phyloP scores from a whole-genome alignment of 2,888 invertebrate genomes.

The Coecobrya sp. region DNA sequence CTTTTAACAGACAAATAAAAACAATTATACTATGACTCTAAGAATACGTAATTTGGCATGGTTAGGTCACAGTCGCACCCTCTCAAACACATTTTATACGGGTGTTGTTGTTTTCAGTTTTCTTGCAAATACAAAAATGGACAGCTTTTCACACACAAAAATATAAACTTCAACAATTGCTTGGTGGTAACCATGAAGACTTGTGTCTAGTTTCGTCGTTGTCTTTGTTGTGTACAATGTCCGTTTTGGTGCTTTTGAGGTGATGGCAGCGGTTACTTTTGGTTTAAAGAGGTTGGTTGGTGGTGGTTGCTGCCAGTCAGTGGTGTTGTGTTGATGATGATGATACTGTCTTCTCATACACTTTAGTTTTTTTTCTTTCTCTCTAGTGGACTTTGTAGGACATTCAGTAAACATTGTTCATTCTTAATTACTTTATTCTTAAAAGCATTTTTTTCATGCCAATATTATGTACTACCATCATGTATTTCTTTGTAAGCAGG shows the following conservation, averaged over 20 bases:
- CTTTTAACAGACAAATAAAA: conserved; percentile 5
- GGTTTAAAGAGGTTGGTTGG: conserved; percentile 51
- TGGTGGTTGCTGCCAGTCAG: conserved; percentile 59
- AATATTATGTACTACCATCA: not conserved
- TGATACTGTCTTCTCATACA: not conserved
- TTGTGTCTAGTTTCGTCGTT: not conserved
- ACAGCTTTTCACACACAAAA: conserved; percentile 14
- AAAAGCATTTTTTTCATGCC: not conserved
- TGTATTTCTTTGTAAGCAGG: not conserved
- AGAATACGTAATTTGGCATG: conserved; percentile 59
- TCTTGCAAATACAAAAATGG: conserved; percentile 35
- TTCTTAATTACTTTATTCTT: not conserved
- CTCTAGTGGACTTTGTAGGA: not conserved
- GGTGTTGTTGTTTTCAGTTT: conserved; percentile 17
- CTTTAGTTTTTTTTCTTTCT: not conserved
- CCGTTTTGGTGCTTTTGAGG: conserved; percentile 35
- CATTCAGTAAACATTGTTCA: conserved; percentile 31
- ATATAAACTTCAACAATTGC: conserved; percentile 8
- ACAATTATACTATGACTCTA: conserved; percentile 27
- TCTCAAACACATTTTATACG: conserved; percentile 9
- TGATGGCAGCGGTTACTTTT: conserved; percentile 70
- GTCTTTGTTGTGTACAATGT: conserved; percentile 10
- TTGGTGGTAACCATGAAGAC: not conserved
- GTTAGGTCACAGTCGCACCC: conserved; percentile 68
- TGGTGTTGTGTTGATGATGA: conserved; percentile 23